Base-by-base conservation (phyloP, 2,113 vertebrate genomes). In the Rhizomys pruinosus region DNA sequence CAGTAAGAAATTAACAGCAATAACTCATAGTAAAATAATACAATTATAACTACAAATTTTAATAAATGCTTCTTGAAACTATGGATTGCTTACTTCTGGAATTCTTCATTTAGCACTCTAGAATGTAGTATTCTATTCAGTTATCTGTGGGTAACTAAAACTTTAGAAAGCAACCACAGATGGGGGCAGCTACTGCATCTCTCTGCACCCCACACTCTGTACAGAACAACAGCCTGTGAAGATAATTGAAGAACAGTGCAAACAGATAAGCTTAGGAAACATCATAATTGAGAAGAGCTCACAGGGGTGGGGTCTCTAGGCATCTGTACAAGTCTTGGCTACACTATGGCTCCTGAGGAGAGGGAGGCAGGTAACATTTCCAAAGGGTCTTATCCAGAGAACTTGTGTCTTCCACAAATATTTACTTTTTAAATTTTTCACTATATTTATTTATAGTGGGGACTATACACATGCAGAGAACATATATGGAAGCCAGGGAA, bases 21-120 rank as follows among this genome's bases (percentile, higher is more conserved):
- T 68, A 72, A 72, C 34, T 73, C n/a, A 84, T 25, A 68, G 37
- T 16, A 66, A 66, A 47, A 76, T 73, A 63, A 34, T 32, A 66
- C 15, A 59, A 32, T 52, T 79, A 63, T 44, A 84, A 71, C 52
- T 22, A 80, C 57, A 92, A 81, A 37, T 13, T 81, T 6, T 44
- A 93, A 84, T 93, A 84, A 93, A 93, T 66, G 22, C 44, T 61
- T 37, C 29, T 61, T 47, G 27, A 87, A 84, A 59, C 64, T 32
- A 16, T 68, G 29, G 44, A 22, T 66, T 76, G 42, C 73, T 66
- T 59, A 44, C 32, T 66, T 77, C 39, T 69, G 69, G 68, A 59
- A 44, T 57, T 44, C 76, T 74, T 71, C 57, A 73, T 27, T 55
- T 68, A 22, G 29, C 37, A 22, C 22, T 93, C 59, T 89, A 37